Base-by-base conservation (phyloP, 2,888 invertebrate genomes). In the Aspidiotus destructor region DNA sequence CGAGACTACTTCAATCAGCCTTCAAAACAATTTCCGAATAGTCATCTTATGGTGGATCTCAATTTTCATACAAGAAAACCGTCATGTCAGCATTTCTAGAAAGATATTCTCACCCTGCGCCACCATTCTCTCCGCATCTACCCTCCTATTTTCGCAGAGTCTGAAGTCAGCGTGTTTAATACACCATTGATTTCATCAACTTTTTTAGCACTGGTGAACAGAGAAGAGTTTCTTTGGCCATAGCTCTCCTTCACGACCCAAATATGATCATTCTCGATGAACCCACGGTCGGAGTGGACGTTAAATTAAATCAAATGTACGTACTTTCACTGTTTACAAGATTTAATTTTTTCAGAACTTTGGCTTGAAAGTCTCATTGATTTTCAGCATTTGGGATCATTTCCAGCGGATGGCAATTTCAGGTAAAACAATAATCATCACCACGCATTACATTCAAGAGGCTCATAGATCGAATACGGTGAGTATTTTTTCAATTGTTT, bases 241-340 rank as follows among this genome's bases (percentile, higher is more conserved):
- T 89, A 7, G 91, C 94, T 0, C 79, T 95, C 75, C 84, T 95
- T 0, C 93, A 94, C 75, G 87, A 87, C 73, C 94, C 95, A 0
- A 89, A 92, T 76, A 78, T 95, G 41, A 80, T 95, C 41, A 92
- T 95, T 70, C 78, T 95, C 74, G 95, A 95, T 75, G 95, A 95
- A 76, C 94, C 94, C 0, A 95, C 94, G 0, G 94, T 93, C n/a
- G 95, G 94, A 0, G 81, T 95, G 70, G 95, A 95, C 79, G 94
- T 94, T 0, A 83, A 94, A 72, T 78, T 95, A 67, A 82, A 91
- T 76, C 88, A 90, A 77, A 85, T 85, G 90, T 87, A 77, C 79
- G n/a, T 48, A n/a, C 6, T 48, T 48, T 48, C n/a, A n/a, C 6
- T 48, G n/a, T 48, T 11, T 11, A n/a, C 6, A 48, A 48, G 48